Percentiles rank a stretch among this genome's conserved stretches.
These are phyloP conservation scores for Panulirus ornatus DNA, from an alignment of 1,140 invertebrate genomes.

Conservation along the genomic window DNA sequence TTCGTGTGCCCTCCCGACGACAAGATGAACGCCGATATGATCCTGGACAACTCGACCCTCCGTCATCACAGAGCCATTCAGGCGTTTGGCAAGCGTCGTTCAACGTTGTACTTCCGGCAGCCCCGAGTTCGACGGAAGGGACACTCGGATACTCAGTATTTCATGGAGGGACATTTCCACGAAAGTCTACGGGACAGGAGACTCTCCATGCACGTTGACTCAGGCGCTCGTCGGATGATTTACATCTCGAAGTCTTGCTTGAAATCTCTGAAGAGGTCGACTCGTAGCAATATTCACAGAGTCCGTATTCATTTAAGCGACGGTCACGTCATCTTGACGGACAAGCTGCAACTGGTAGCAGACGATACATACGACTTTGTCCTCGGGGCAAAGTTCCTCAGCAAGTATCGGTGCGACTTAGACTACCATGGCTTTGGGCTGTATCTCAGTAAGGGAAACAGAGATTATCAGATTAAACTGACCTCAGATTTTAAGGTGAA, in stretches of 20 bases:
- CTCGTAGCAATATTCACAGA: neutral
- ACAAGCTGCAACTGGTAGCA: neutral
- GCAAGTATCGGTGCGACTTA: neutral
- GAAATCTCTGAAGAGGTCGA: neutral
- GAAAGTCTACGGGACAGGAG: neutral
- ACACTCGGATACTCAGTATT: neutral
- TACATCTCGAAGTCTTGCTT: neutral
- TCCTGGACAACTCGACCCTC: constrained; percentile 1
- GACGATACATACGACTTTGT: constrained; percentile 5
- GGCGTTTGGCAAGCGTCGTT: neutral
- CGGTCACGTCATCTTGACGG: neutral
- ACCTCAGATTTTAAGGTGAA: too few relatives aligned
- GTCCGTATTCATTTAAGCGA: neutral
- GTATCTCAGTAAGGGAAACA: too few relatives aligned
- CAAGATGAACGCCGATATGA: neutral
- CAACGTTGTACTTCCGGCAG: neutral
- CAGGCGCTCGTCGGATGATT: neutral
- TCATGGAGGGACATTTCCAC: neutral
- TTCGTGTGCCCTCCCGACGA: neutral
- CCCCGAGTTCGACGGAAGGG: neutral
- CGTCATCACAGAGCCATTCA: neutral
- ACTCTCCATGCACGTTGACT: neutral
- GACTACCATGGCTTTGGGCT: too few relatives aligned
- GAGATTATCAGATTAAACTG: too few relatives aligned
- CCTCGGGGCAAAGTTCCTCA: neutral